phyloP scores from a whole-genome alignment of 2,113 vertebrate genomes.

The Hippoglossus stenolepis region DNA sequence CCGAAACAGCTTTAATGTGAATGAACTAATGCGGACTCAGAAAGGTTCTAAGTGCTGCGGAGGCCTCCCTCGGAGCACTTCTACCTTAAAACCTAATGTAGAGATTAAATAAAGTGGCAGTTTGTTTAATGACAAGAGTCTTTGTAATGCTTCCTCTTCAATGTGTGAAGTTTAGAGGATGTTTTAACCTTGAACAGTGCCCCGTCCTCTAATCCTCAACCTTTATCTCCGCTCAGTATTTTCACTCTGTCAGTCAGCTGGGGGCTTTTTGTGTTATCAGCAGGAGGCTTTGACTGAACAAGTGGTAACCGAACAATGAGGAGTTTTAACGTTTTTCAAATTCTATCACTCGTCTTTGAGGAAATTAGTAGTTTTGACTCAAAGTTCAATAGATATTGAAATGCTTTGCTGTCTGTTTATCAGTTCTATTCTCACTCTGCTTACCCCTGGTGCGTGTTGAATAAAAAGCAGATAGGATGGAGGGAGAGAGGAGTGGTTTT shows the following conservation, averaged over 20 bases:
- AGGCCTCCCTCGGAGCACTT: conserved; percentile 33
- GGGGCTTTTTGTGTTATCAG: conserved; percentile 38
- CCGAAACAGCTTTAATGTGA: conserved; percentile 16
- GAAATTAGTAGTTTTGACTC: conserved; percentile 52
- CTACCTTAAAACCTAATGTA: conserved; percentile 20
- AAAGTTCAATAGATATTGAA: conserved; percentile 41
- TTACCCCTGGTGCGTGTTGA: conserved; percentile 22
- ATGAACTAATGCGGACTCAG: neutral
- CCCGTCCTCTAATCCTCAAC: conserved; percentile 57
- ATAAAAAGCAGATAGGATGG: neutral
- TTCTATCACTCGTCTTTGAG: conserved; percentile 37
- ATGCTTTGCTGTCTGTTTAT: conserved; percentile 42
- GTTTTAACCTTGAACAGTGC: conserved; percentile 56
- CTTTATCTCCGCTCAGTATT: conserved; percentile 50
- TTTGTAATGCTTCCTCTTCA: conserved; percentile 40
- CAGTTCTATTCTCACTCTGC: conserved; percentile 15
- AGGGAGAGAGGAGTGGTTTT: neutral
- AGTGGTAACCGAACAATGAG: conserved; percentile 49
- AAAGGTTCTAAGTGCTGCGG: conserved; percentile 23
- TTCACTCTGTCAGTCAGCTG: conserved; percentile 36
- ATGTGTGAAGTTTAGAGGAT: conserved; percentile 47
- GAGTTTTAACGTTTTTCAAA: conserved; percentile 40
- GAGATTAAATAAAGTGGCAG: conserved; percentile 56
- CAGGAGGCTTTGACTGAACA: conserved; percentile 33
- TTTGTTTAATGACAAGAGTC: conserved; percentile 46